Conservation (phyloP, 2,888 invertebrate species). For the Cyaniris semiargus region DNA sequence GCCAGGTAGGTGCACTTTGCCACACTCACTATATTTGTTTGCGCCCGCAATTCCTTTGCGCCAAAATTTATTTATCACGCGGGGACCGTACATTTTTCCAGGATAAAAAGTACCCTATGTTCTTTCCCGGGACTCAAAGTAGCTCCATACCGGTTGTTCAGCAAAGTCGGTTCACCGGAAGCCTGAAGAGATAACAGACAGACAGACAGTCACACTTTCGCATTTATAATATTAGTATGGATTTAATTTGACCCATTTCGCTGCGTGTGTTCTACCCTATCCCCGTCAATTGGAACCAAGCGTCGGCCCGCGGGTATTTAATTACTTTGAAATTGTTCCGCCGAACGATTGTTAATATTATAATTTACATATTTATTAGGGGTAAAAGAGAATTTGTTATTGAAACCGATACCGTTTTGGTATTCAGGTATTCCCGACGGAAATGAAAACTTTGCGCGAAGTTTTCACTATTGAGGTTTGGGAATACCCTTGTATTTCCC, state of each 20-base stretch:
- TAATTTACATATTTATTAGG: constrained; percentile 16
- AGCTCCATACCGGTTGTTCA: too few relatives aligned
- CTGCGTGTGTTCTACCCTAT: neutral
- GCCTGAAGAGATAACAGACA: too few relatives aligned
- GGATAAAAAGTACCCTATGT: too few relatives aligned
- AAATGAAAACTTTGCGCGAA: neutral
- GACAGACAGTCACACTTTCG: too few relatives aligned
- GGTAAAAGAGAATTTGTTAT: constrained; percentile 10
- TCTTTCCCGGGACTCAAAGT: too few relatives aligned
- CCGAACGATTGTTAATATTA: neutral
- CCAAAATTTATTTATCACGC: too few relatives aligned
- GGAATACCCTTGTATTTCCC: neutral
- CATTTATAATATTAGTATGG: too few relatives aligned
- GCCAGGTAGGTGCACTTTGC: too few relatives aligned
- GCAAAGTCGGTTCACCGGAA: too few relatives aligned
- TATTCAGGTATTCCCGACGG: neutral
- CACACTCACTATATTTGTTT: too few relatives aligned
- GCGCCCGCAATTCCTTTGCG: too few relatives aligned
- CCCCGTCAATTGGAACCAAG: neutral
- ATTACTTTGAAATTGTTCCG: constrained; percentile 6
- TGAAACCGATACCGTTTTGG: constrained; percentile 4
- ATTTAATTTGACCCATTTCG: neutral
- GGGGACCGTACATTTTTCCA: too few relatives aligned
- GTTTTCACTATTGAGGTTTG: neutral
- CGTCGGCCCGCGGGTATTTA: neutral